Base-by-base conservation (phyloP, 2,888 invertebrate species). In the Cyclophora albipunctata region DNA sequence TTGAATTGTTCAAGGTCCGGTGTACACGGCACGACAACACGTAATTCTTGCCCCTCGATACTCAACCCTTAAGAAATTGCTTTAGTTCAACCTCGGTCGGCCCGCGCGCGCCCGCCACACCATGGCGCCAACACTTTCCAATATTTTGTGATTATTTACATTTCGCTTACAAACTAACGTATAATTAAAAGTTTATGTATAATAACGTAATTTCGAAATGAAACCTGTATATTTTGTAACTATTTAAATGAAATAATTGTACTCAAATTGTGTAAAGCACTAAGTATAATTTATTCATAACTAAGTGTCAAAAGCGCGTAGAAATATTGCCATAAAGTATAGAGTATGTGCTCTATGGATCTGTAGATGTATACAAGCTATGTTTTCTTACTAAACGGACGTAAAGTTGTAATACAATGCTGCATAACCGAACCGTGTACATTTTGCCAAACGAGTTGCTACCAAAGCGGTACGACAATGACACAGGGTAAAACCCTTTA, bases 361-460 rank as follows among this genome's bases (percentile, higher is more conserved):
- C 20, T 20, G 20, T 20, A 20, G 20, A 20, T 20, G 1, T 20
- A 20, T 20, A 20, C 20, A 20, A 20, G 20, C 20, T 20, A 20
- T 20, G 20, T 20, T 20, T 20, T 20, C 20, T 20, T 20, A 20
- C 20, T 20, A 20, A 20, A 20, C 20, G 20, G 20, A 20, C 20
- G 20, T 20, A 20, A 20, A 20, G 20, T 20, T 20, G 20, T 20
- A 20, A 20, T 20, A 78, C 61, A 62, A 87, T 87, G 86, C 78
- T 86, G 64, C 83, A 86, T 62, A 88, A 87, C 54, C 73, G 86
- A 52, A 86, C 88, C 46, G 88, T 88, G 55, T 87, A 86, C 64
- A 87, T 88, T 58, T 73, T 88, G 71, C 88, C 88, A 64, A 87
- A 87, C 54, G 88, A 88, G 68, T 68, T 88, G 40, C 70, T 88